Percentiles rank a stretch among this genome's conserved stretches.
These are phyloP conservation scores for Eupithecia subumbrata DNA, from an alignment of 2,888 invertebrate species.

Conservation along the genomic window DNA sequence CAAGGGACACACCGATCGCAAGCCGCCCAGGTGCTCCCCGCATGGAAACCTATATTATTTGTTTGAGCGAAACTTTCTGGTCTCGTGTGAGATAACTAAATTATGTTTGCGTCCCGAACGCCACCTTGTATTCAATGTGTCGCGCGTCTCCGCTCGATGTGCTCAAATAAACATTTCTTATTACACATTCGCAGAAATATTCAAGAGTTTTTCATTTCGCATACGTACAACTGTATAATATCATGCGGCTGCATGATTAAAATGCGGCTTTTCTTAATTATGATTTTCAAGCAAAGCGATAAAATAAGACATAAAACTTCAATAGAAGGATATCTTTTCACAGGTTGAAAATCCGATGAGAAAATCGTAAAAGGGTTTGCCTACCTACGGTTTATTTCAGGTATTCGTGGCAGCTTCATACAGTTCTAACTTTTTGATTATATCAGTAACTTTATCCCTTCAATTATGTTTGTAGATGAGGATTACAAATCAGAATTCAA, in stretches of 20 bases:
- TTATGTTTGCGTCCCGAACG: slow-evolving; percentile 76
- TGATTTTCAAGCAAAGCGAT: not conserved
- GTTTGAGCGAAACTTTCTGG: slow-evolving; percentile 82
- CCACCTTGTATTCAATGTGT: slow-evolving; percentile 73
- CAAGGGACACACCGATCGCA: slow-evolving; percentile 81
- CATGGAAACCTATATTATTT: slow-evolving; percentile 83
- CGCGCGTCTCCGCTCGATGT: slow-evolving; percentile 53
- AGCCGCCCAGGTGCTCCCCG: slow-evolving; percentile 80
- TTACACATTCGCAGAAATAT: slow-evolving; percentile 23
- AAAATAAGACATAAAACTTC: not conserved
- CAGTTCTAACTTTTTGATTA: slow-evolving; percentile 11
- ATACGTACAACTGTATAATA: not conserved
- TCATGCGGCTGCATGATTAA: not conserved
- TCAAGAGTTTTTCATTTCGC: slow-evolving; percentile 18
- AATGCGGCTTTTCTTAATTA: not conserved
- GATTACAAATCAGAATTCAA: slow-evolving; percentile 60
- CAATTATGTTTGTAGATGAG: slow-evolving; percentile 28
- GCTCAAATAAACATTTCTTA: slow-evolving; percentile 52
- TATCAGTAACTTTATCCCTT: slow-evolving; percentile 14
- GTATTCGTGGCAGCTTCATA: not conserved
- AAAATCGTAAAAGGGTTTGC: not conserved
- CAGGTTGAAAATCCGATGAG: not conserved
- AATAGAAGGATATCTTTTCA: not conserved
- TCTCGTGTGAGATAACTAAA: slow-evolving; percentile 81
- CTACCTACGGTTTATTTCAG: not conserved